phyloP scores from a whole-genome alignment of 1,140 invertebrate species.

The Megathymus violae region DNA sequence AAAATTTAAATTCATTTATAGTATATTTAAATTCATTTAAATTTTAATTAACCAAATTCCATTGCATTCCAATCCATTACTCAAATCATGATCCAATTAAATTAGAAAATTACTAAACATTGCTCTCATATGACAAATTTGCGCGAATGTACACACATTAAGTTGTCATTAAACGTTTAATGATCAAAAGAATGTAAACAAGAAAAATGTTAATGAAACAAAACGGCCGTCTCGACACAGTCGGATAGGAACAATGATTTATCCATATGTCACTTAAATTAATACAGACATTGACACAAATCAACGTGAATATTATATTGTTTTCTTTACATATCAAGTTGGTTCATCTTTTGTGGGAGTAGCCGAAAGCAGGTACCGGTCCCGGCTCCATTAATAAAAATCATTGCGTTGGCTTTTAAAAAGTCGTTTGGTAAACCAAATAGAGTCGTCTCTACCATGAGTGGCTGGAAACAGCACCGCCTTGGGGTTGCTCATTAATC shows the following conservation, averaged over 20 bases:
- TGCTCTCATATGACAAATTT: constrained; percentile 13
- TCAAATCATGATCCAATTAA: too few species aligned
- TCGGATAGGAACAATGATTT: constrained; percentile 33
- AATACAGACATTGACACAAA: constrained; percentile 73
- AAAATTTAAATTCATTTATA: too few species aligned
- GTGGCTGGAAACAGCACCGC: constrained; percentile 57
- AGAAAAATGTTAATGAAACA: constrained; percentile 60
- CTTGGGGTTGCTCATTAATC: constrained; percentile 54
- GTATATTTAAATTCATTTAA: too few species aligned
- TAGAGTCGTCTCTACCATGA: constrained; percentile 59
- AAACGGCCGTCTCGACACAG: constrained; percentile 53
- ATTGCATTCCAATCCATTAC: too few species aligned
- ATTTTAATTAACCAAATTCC: too few species aligned
- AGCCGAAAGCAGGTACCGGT: constrained; percentile 70
- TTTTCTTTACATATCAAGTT: constrained; percentile 53
- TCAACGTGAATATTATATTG: constrained; percentile 60
- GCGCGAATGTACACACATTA: constrained; percentile 8
- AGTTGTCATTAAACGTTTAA: constrained; percentile 8
- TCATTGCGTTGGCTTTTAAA: constrained; percentile 56
- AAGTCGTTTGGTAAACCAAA: constrained; percentile 57
- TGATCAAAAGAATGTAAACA: constrained; percentile 36
- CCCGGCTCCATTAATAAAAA: constrained; percentile 71
- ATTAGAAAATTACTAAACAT: constrained; percentile 6
- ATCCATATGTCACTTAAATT: constrained; percentile 61
- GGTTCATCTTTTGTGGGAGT: constrained; percentile 64